Evolutionary conservation across 1,140 invertebrate genomes (phyloP), one percentile per base, ranked within the genome.

Genomic region (Oryctes rhinoceros): DNA sequence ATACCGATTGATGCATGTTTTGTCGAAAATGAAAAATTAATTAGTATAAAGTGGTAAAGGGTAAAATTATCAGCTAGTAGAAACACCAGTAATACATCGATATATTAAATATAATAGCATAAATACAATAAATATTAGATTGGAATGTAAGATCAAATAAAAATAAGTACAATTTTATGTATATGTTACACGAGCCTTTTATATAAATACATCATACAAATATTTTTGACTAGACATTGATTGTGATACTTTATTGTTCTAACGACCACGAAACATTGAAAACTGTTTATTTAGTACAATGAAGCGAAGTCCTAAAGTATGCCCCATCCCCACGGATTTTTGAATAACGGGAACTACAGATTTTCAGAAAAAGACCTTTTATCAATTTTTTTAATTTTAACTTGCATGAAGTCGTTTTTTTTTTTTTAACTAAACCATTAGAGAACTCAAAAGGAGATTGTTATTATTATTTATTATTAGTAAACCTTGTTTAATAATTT

Each of bases 81-180:
- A 71, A 13, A 24, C 20, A 71, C 24, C 7, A 35, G 3, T 71
- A 7, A 71, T 71, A 71, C 65, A 37, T 71, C 13, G 20, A 71
- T 71, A 35, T 71, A 71, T 71, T 71, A 30, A 71, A 71, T 71
- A 71, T 71, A 35, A 11, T 37, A 71, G 11, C 20, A 71, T 71
- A 71, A 30, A 71, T 71, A 71, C 65, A 71, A 71, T 71, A 71
- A 71, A 71, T 71, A 71, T 37, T 59, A 18, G 30, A 20, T 67
- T 24, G 65, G 65, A 71, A 71, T 71, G 65, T 71, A 71, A 71
- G 65, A 71, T 71, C 65, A 71, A 71, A 71, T 71, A 71, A 71
- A 71, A 71, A 71, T 71, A 71, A 35, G 65, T 71, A 44, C 39
- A 5, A 62, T 62, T 18, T 18, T 62, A 24, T 71, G 35, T 35